Evolutionary conservation across 2,888 invertebrate species (phyloP).

Genomic region (Drosophila melanosoma): DNA sequence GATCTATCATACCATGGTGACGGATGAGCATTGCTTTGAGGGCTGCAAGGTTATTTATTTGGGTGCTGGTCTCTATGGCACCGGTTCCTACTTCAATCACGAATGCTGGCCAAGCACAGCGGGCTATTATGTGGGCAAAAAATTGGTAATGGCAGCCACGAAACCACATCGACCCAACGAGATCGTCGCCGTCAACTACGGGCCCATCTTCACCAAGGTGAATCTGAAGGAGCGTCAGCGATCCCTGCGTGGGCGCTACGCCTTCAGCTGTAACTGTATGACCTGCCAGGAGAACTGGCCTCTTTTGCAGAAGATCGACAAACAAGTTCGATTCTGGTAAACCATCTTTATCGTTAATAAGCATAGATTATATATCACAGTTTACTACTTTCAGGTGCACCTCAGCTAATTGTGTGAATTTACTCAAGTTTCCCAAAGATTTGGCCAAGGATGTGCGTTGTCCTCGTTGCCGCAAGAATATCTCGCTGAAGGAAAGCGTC

Average conservation of each 20-base stretch:
- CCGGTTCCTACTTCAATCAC: constrained; percentile 92
- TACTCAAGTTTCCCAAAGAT: constrained; percentile 85
- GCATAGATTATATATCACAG: not conserved
- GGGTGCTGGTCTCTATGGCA: constrained; percentile 90
- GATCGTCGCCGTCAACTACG: constrained; percentile 93
- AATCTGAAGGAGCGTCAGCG: constrained; percentile 87
- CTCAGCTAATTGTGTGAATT: constrained; percentile 85
- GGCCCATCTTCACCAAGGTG: constrained; percentile 90
- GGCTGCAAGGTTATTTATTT: constrained; percentile 81
- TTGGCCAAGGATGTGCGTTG: constrained; percentile 85
- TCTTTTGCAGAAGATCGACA: constrained; percentile 87
- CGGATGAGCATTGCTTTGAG: constrained; percentile 85
- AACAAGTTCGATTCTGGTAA: constrained; percentile 83
- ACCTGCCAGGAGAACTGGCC: constrained; percentile 93
- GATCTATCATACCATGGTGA: constrained; percentile 89
- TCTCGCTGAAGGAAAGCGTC: constrained; percentile 85
- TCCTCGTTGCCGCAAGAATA: constrained; percentile 86
- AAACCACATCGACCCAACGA: constrained; percentile 89
- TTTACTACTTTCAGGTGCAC: constrained; percentile 85
- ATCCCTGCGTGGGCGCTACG: constrained; percentile 89
- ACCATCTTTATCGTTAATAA: constrained; percentile 7
- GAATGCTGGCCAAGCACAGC: constrained; percentile 92
- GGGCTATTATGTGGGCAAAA: constrained; percentile 91
- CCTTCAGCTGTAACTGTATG: constrained; percentile 91
- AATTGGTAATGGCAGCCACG: constrained; percentile 89